Conservation (phyloP, 1,140 invertebrate species). For the Aphaenogaster ashmeadi region DNA sequence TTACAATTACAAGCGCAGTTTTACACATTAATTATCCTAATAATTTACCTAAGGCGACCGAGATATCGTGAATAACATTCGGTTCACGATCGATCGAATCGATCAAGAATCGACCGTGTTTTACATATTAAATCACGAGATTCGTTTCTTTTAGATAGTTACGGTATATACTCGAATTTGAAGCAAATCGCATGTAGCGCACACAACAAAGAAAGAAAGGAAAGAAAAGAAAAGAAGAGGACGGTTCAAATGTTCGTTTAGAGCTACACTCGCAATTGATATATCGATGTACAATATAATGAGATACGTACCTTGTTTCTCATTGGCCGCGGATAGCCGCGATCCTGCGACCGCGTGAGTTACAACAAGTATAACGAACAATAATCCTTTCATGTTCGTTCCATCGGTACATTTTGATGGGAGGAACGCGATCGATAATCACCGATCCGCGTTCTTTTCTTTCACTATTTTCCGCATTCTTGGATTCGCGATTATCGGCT, state of each 20-base stretch:
- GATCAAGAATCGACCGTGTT: not conserved
- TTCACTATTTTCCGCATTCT: conserved; percentile 15
- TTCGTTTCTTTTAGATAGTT: not conserved
- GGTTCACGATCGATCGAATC: not conserved
- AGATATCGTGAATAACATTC: not conserved
- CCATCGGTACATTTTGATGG: conserved; percentile 71
- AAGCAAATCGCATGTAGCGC: not conserved
- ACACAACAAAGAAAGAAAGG: too few species aligned
- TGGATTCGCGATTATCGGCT: not conserved
- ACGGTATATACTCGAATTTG: not conserved
- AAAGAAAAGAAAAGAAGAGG: not conserved
- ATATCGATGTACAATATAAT: conserved; percentile 11
- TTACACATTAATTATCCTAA: not conserved
- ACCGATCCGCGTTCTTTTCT: conserved; percentile 28
- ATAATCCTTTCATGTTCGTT: conserved; percentile 70
- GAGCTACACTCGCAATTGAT: not conserved
- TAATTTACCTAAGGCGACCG: not conserved
- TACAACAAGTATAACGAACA: conserved; percentile 72
- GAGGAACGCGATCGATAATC: conserved; percentile 56
- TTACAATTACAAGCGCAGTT: not conserved
- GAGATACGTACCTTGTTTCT: conserved; percentile 70
- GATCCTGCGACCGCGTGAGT: conserved; percentile 35
- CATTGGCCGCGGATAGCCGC: conserved; percentile 49
- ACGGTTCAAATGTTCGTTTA: not conserved
- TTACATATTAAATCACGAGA: conserved; percentile 22